Base-by-base conservation (phyloP, 2,113 vertebrate species). In the Lucifuga dentata region DNA sequence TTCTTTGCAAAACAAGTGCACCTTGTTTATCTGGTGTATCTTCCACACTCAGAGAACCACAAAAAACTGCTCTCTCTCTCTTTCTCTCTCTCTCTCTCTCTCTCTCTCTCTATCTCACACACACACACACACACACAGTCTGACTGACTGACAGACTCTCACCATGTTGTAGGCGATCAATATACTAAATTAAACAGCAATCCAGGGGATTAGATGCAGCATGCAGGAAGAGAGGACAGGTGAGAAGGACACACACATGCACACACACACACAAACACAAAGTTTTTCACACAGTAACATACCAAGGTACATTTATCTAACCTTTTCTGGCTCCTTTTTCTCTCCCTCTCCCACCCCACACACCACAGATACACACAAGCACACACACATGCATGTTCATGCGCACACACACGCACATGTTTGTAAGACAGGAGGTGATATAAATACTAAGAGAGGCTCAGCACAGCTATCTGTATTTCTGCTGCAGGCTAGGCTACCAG, bases 151-250 rank as follows among this genome's bases (percentile, higher is more conserved):
- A 64, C 67, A 63, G 46, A 56, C 12, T 5, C 44, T 32, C 17
- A 58, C 49, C 48, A 58, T 53, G 55, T 65, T 70, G 40, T 68
- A 36, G 58, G 12, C 16, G 11, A 85, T 79, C 77, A 85, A 77
- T 81, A 46, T 19, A 66, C 44, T 74, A 65, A 87, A 74, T 79
- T 79, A 77, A 74, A 78, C 61, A 81, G 67, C 59, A 72, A 80
- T 84, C 61, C 51, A 48, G 35, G 41, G 66, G 67, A 68, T 81
- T 75, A 69, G 61, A 72, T 29, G 16, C 56, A 11, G 57, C 26
- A 51, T 49, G 9, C 52, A 39, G 12, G 33, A 41, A 59, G 44
- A 61, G 29, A 58, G 59, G 32, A 39, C 45, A 35, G 38, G 55
- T 35, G 55, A 46, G 56, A 26, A 63, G 33, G 56, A 20, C 64